A percentile compares a stretch with the other conserved stretches of the same genome.
These are phyloP conservation scores for Drosophila biarmipes DNA, from an alignment of 1,140 invertebrate species.

Conservation along the genomic window DNA sequence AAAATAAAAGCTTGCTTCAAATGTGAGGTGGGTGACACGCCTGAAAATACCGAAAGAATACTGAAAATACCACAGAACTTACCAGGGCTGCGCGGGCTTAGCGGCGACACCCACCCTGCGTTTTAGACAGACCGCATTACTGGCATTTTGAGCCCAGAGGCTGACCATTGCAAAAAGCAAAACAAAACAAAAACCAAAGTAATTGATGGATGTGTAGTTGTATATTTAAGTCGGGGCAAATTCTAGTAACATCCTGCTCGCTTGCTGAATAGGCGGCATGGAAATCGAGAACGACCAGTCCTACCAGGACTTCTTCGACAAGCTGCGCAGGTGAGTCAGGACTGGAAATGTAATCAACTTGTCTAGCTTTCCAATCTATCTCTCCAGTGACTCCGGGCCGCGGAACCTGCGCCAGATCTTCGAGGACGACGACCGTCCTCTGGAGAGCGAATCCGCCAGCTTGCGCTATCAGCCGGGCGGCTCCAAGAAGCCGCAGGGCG, in stretches of 20 bases:
- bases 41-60: too few relatives aligned
- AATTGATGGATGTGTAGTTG: not conserved
- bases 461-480: slow-evolving; percentile 3
- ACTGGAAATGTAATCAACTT: not conserved
- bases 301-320: slow-evolving; percentile 5
- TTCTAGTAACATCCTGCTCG: not conserved
- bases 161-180: too few relatives aligned
- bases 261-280: not conserved
- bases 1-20: too few relatives aligned
- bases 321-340: not conserved
- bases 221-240: not conserved
- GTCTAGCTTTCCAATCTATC: not conserved
- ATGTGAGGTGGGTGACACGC: too few relatives aligned
- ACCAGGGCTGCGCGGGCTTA: too few relatives aligned
- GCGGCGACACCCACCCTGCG: too few relatives aligned
- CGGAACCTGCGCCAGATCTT: slow-evolving; percentile 8
- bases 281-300: not conserved
- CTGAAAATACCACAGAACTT: too few relatives aligned
- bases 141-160: too few relatives aligned
- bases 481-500: not conserved
- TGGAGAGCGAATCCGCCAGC: slow-evolving; percentile 2
- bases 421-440: slow-evolving; percentile 1
- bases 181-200: not conserved
- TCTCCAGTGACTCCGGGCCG: not conserved
- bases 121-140: too few relatives aligned